Evolutionary conservation across 2,797 vertebrate species (phyloP), one percentile per base, ranked within the genome.

Genomic region (Lithobates pipiens): DNA sequence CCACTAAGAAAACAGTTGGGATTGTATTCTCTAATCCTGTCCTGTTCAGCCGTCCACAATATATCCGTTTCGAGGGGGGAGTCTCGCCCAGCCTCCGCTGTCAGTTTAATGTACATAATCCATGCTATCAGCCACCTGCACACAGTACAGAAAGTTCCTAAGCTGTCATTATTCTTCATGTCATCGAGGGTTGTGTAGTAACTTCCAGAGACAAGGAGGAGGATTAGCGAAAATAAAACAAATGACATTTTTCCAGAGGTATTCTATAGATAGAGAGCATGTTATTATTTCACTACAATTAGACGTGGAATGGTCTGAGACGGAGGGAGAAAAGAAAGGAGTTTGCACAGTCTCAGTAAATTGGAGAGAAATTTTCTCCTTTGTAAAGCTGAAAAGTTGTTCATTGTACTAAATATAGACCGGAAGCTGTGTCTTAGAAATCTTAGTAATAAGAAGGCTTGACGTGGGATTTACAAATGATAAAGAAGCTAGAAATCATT

Each of bases 141-240:
- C 25, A 57, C 50, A 78, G 27, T 5, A 57, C 74, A 54, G 63
- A 68, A 36, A 68, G 25, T 78, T 50, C 80, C 80, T 77, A 74
- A 73, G 36, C 57, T 39, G 63, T 15, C 69, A 86, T 82, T 83
- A 86, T 83, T 83, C 80, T 67, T 79, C 3, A 72, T 86, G 80
- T 83, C 85, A 86, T 83, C 85, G 67, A 69, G 21, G 11, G 9
- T 57, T 74, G 36, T 74, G 23, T 61, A 65, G 70, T 65, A 61
- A 86, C 18, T 32, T n/a, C n/a, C 65, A 42, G 34, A 39, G 84
- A 69, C 68, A 85, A 80, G 34, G n/a, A 36, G 42, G 63, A 67
- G 84, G 84, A 80, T 76, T 85, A 80, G n/a, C 29, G 84, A 80
- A 76, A 76, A 71, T 80, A 70, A 76, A 81, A 86, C 72, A 86